Base-by-base conservation (phyloP, 2,888 invertebrate species). In the Caenorhabditis zanzibari region DNA sequence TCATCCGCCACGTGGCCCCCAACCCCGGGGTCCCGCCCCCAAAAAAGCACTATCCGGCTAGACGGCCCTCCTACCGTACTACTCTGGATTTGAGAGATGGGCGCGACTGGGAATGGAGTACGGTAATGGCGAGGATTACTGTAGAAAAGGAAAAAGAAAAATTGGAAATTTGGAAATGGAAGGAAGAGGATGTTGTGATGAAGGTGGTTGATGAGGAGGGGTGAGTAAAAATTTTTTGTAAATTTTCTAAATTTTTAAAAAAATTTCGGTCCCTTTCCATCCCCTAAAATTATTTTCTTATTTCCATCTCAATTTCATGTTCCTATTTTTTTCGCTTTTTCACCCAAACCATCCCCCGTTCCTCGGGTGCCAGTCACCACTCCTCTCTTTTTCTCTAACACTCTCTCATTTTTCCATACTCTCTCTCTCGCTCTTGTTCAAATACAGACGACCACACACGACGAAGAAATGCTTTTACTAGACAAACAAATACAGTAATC, bases 1-100 rank as follows among this genome's bases (percentile, higher is more conserved):
- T 88, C 0, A 84, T 89, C 52, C 85, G 88, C 14, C 89, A 89
- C 71, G 84, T 85, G n/a, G 82, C 85, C 12, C 86, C 89, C 1
- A 87, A 87, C 71, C 58, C 76, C 3, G 88, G 89, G 1, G 77
- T 88, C 6, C 88, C 88, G 14, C 85, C 88, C 1, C 89, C 89
- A 0, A 68, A 79, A 14, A 76, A 79, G 19, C 75, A 88, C 49
- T 68, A 79, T 44, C 83, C 84, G 1, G 89, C 85, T 1, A 54
- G 86, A 54, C 49, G 89, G 26, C 88, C 89, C 0, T 82, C 69
- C 19, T 83, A 83, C 32, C 35, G 41, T 32, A 76, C 54, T 0
- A n/a, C 5, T 2, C 12, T 82, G 4, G 74, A 74, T 52, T 28
- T 82, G 24, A 24, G 74, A 19, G 28, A 79, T 41, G 82, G 82